Evolutionary conservation across 2,888 invertebrate genomes (phyloP).

Genomic region (Archaeoteleia sp.): DNA sequence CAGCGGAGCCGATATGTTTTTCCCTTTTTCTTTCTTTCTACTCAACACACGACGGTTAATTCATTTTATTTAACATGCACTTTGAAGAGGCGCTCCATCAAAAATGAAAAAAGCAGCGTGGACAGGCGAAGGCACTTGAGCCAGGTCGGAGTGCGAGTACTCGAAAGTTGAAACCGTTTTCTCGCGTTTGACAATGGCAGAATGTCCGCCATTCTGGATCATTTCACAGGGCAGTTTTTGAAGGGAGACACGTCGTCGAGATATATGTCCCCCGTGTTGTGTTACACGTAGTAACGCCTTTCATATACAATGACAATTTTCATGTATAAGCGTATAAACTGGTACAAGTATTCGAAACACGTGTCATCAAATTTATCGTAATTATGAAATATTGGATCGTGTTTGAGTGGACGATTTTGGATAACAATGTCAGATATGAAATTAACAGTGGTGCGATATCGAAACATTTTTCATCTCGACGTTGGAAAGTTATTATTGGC

Average conservation of each 20-base stretch:
- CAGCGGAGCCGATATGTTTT: neutral
- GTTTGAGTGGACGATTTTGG: no score
- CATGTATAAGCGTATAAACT: no score
- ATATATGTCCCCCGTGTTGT: neutral
- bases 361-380: no score
- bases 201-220: conserved; percentile 53
- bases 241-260: conserved; percentile 25
- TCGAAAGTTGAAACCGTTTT: conserved; percentile 71
- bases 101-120: conserved; percentile 67
- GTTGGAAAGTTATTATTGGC: no score
- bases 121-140: conserved; percentile 64
- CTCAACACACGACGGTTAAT: conserved; percentile 58
- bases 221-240: conserved; percentile 36
- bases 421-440: no score
- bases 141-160: conserved; percentile 60
- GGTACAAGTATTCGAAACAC: no score
- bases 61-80: conserved; percentile 69
- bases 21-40: conserved; percentile 3
- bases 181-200: conserved; percentile 58
- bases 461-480: no score
- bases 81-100: conserved; percentile 73
- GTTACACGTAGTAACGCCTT: conserved; percentile 15
- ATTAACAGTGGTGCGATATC: no score
- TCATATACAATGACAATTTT: no score
- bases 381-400: no score